phyloP scores from a whole-genome alignment of 2,113 vertebrate genomes.

The Prietella phreatophila region DNA sequence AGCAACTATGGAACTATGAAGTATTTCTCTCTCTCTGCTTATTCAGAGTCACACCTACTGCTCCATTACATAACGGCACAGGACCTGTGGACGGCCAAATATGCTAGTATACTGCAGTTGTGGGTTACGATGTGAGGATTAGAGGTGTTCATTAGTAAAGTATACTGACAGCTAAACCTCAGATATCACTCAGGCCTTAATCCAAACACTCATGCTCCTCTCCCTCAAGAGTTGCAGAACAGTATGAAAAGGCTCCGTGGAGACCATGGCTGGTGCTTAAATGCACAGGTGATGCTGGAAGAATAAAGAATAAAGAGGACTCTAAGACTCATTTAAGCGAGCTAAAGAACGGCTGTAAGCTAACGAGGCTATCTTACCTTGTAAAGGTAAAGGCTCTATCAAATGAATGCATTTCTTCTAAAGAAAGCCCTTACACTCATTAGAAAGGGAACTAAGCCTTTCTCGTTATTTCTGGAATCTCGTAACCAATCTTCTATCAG shows the following conservation, averaged over 20 bases:
- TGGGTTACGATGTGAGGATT: not conserved
- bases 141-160: constrained; percentile 31
- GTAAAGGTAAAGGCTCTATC: not conserved
- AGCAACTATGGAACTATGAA: constrained; percentile 58
- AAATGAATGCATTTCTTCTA: constrained; percentile 26
- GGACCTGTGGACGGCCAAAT: not conserved
- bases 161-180: not conserved
- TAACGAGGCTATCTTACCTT: constrained; percentile 45
- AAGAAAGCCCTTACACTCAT: not conserved
- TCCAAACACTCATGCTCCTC: not conserved
- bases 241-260: not conserved
- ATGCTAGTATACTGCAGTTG: not conserved
- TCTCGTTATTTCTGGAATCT: not conserved
- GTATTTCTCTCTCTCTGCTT: constrained; percentile 47
- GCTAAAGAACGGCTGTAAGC: constrained; percentile 36
- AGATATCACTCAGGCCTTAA: not conserved
- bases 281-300: constrained; percentile 6
- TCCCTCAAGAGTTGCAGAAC: not conserved
- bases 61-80: not conserved
- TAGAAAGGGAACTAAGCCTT: constrained; percentile 12
- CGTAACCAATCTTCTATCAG: not conserved
- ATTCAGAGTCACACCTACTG: not conserved
- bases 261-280: constrained; percentile 25
- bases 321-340: constrained; percentile 31
- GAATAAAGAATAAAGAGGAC: constrained; percentile 16